phyloP scores from a whole-genome alignment of 2,797 vertebrate genomes.

The Coracias cyanogaster region DNA sequence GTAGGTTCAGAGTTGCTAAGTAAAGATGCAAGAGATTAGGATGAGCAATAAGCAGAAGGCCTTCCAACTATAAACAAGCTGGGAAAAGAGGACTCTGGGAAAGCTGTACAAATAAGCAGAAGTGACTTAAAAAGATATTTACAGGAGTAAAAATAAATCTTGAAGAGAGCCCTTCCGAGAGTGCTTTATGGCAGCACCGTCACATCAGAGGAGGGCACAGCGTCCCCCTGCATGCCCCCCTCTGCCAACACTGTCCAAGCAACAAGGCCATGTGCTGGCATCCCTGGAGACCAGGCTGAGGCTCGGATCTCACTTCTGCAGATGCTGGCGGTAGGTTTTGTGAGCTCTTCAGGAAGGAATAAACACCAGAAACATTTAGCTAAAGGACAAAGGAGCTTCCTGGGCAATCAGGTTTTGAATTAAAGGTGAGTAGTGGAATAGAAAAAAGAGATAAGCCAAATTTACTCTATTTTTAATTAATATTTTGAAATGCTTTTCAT shows the following conservation, averaged over 20 bases:
- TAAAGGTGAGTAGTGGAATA: neutral
- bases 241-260: fast-evolving
- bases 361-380: neutral
- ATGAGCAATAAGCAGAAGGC: conserved; percentile 40
- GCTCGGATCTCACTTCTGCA: neutral
- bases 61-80: conserved; percentile 31
- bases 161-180: neutral
- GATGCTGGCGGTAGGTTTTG: neutral
- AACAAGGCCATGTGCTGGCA: neutral
- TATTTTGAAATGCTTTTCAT: neutral
- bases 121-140: neutral
- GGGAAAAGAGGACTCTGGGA: neutral
- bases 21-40: conserved; percentile 15
- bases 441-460: neutral
- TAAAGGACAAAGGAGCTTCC: neutral
- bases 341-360: neutral
- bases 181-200: neutral
- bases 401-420: neutral
- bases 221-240: neutral
- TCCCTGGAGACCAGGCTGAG: neutral
- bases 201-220: neutral
- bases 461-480: neutral
- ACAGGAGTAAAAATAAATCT: conserved; percentile 41
- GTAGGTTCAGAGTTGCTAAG: neutral
- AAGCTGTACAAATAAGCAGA: conserved; percentile 43